A percentile compares a stretch with the other conserved stretches of the same genome.
Evolutionary conservation across 2,888 invertebrate species (phyloP).

Genomic region (Drosophila subquinaria): DNA sequence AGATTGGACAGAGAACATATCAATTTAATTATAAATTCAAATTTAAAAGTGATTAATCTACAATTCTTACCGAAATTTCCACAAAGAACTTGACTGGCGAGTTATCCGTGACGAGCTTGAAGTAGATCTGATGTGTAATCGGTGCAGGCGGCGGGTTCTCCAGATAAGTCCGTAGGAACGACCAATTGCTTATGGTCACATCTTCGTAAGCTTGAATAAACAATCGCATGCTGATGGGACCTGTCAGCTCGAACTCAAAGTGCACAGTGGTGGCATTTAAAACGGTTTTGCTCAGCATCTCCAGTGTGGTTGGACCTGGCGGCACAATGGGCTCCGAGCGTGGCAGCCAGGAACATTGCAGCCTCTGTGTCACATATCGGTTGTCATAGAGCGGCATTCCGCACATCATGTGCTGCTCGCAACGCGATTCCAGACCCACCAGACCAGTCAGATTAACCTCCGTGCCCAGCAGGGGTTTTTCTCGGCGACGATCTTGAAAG

Average conservation of each 20-base stretch:
- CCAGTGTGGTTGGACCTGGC: conserved; percentile 59
- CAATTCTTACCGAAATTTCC: conserved; percentile 59
- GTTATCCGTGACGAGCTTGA: conserved; percentile 65
- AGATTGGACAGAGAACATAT: not conserved
- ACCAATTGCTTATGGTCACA: conserved; percentile 73
- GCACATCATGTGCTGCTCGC: conserved; percentile 75
- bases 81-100: conserved; percentile 60
- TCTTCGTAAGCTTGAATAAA: conserved; percentile 69
- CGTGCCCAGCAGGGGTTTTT: conserved; percentile 46
- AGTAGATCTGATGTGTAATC: conserved; percentile 62
- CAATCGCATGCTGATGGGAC: conserved; percentile 75
- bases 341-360: conserved; percentile 62
- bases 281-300: conserved; percentile 50
- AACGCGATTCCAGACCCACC: conserved; percentile 55
- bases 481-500: conserved; percentile 82
- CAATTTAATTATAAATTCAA: no score
- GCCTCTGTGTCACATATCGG: conserved; percentile 50
- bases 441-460: conserved; percentile 62
- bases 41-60: not conserved
- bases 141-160: conserved; percentile 36
- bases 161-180: conserved; percentile 67
- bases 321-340: conserved; percentile 53
- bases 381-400: conserved; percentile 78
- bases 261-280: conserved; percentile 44
- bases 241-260: conserved; percentile 68